Evolutionary conservation across 1,140 invertebrate genomes (phyloP).

Genomic region (Hirudo medicinalis): DNA sequence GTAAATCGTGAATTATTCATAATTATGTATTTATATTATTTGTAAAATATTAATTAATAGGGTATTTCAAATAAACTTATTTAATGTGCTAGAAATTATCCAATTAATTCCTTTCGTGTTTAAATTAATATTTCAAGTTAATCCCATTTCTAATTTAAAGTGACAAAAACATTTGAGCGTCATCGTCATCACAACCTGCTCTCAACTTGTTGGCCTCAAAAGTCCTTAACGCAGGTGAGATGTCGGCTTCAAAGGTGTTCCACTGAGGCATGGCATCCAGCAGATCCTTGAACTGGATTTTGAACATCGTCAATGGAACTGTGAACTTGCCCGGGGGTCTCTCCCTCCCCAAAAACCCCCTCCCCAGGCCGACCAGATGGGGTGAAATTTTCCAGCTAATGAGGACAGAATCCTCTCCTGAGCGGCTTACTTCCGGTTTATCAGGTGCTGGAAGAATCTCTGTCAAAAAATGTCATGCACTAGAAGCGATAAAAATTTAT

Average conservation of each 20-base stretch:
- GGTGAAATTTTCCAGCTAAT: conserved; percentile 69
- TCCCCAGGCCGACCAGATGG: conserved; percentile 46
- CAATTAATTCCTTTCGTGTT: no score
- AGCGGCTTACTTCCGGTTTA: conserved; percentile 64
- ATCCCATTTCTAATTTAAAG: no score
- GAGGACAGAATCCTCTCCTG: conserved; percentile 80
- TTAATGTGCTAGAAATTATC: no score
- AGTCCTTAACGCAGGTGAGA: conserved; percentile 55
- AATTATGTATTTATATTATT: no score
- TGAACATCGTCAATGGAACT: conserved; percentile 66
- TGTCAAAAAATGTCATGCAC: neutral
- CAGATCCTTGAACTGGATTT: conserved; percentile 69
- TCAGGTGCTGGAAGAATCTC: conserved; percentile 50
- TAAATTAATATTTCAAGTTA: no score
- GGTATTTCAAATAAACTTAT: no score
- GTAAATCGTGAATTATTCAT: no score
- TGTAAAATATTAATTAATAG: no score
- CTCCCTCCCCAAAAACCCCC: neutral
- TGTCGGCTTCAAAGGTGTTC: conserved; percentile 69
- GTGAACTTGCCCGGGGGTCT: no score
- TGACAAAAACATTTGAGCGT: no score
- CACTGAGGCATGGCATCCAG: conserved; percentile 46
- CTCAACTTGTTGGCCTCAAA: conserved; percentile 65
- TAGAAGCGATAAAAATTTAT: neutral
- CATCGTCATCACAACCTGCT: conserved; percentile 36